A percentile compares a stretch with the other conserved stretches of the same genome.
phyloP scores from a whole-genome alignment of 2,113 vertebrate species.

The Pteronura brasiliensis region DNA sequence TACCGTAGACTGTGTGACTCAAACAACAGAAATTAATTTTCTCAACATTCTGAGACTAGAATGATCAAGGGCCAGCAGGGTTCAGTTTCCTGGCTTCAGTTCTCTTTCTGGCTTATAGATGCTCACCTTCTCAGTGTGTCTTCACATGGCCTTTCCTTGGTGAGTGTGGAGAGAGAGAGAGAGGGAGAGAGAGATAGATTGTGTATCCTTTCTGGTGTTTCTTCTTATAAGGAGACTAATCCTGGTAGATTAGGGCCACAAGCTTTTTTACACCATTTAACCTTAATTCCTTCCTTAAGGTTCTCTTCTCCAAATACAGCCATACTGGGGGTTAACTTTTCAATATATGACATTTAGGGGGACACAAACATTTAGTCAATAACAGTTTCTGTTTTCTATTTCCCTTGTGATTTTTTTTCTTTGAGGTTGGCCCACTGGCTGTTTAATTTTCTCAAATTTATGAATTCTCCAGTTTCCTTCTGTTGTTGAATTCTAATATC shows the following conservation, averaged over 20 bases:
- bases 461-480: background rate
- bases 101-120: background rate
- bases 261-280: background rate
- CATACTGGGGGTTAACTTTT: background rate
- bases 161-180: background rate
- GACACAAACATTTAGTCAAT: background rate
- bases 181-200: background rate
- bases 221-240: background rate
- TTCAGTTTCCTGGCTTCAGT: background rate
- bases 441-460: background rate
- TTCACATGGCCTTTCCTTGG: background rate
- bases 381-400: background rate
- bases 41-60: background rate
- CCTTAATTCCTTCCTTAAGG: background rate
- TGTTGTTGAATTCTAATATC: background rate
- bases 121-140: background rate
- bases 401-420: background rate
- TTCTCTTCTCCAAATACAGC: background rate
- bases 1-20: background rate
- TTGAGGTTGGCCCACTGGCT: background rate
- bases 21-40: background rate
- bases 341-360: background rate
- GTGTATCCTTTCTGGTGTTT: background rate
- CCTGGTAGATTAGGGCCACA: background rate
- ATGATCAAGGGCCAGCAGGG: background rate